Evolutionary conservation across 2,888 invertebrate species (phyloP), one percentile per base, ranked within the genome.

Genomic region (Phyllotreta striolata): DNA sequence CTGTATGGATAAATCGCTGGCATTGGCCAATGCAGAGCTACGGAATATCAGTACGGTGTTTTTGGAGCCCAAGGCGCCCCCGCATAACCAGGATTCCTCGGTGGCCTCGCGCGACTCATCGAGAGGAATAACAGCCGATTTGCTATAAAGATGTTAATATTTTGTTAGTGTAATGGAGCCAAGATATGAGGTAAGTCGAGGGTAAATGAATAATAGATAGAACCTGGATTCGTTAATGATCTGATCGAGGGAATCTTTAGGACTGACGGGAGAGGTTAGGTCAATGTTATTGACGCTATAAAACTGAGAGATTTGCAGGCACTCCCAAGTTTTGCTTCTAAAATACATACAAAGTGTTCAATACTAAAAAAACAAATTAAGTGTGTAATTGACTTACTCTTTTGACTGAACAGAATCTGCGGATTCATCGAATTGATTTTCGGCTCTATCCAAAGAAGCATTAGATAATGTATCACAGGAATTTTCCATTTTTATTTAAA

Each of bases 11-110:
- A 68, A 44, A 41, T 78, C 78, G 5, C 75, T 72, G 1, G 78
- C 68, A 65, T 78, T 77, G 0, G 88, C 88, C 67, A 89, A 80
- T 47, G 87, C 87, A 69, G 86, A 86, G 73, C 89, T 89, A 72
- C 88, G 83, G 80, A 91, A 91, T 52, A 90, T 84, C 58, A 91
- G 83, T 52, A 89, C 86, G 3, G 89, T 85, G 59, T 85, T 87
- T 62, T 86, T 87, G 1, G 88, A 85, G 13, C 90, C 90, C 40
- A 80, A 66, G 0, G 73, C 66, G 5, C 81, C 81, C 13, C 81
- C 81, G 9, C 77, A 63, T 38, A 82, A 69, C 82, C 82, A 82
- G 7, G 72, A 72, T 62, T 78, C 76, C 13, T 43, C 37, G 13
- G 43, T 37, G 9, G 52, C 34, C 24, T 7, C 37, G 6, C 38